Percentiles rank a stretch among this genome's conserved stretches.
Evolutionary conservation across 2,113 vertebrate species (phyloP).

Genomic region (Ceuthmochares aereus): DNA sequence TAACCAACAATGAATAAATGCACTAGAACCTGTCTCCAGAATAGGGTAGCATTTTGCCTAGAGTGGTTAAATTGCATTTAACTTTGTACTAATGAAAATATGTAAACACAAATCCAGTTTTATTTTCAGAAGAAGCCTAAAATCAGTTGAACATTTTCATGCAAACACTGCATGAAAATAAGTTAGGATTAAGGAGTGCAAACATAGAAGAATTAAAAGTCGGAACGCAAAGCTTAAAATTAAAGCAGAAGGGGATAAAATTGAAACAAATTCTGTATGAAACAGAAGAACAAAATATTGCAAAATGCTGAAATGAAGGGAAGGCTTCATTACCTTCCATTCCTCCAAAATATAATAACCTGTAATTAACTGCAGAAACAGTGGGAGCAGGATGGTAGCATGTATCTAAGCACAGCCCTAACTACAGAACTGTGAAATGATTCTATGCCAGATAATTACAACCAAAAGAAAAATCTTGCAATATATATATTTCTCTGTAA

Average conservation of each 20-base stretch:
- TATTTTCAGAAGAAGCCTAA: neutral
- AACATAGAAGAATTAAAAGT: neutral
- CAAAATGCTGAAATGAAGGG: neutral
- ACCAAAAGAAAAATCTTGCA: neutral
- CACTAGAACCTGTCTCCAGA: neutral
- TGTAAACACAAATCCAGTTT: neutral
- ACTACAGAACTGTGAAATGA: neutral
- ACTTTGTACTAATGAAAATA: neutral
- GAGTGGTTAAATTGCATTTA: neutral
- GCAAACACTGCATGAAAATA: neutral
- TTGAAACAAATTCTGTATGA: neutral
- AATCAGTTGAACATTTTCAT: neutral
- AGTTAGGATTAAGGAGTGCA: neutral
- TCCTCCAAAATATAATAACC: neutral
- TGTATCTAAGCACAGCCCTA: neutral
- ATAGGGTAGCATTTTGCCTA: neutral
- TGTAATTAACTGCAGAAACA: neutral
- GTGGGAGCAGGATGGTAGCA: neutral
- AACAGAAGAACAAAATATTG: neutral
- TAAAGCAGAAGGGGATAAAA: conserved; percentile 4
- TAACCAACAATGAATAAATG: neutral
- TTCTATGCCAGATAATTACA: neutral
- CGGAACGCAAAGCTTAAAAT: neutral
- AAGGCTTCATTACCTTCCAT: neutral
- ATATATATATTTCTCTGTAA: neutral